Evolutionary conservation across 2,797 vertebrate genomes (phyloP).

Genomic region (Poecilia gillii): DNA sequence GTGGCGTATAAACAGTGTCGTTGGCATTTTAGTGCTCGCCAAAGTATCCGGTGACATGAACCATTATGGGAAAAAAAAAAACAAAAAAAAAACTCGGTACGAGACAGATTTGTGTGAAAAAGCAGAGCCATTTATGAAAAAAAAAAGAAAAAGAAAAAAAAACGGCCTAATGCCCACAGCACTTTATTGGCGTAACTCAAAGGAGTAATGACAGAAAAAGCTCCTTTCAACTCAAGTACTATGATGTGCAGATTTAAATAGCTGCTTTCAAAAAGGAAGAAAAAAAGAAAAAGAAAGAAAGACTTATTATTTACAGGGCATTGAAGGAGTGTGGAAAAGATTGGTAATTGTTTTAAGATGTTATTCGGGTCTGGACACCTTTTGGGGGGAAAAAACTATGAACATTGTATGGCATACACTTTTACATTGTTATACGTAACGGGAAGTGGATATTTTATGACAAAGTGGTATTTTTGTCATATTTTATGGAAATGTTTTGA

Average conservation of each 20-base stretch:
- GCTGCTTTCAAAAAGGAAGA: conserved; percentile 18
- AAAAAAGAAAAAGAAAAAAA: conserved; percentile 36
- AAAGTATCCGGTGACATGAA: conserved; percentile 24
- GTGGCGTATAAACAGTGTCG: conserved; percentile 19
- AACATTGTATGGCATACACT: neutral
- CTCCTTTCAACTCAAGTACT: conserved; percentile 39
- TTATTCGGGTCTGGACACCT: neutral
- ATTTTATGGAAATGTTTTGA: neutral
- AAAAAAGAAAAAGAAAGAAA: conserved; percentile 35
- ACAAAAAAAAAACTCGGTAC: neutral
- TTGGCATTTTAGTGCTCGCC: conserved; percentile 32
- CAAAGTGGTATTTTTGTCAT: neutral
- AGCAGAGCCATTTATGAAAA: conserved; percentile 27
- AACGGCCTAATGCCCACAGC: conserved; percentile 32
- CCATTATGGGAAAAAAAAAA: conserved; percentile 20
- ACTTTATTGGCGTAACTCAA: conserved; percentile 42
- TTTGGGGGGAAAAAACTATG: neutral
- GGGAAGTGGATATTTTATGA: neutral
- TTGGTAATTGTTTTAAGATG: neutral
- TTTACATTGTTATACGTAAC: too few relatives aligned
- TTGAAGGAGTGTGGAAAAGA: neutral
- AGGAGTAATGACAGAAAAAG: conserved; percentile 47
- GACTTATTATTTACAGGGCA: conserved; percentile 26
- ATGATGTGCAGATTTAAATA: conserved; percentile 48
- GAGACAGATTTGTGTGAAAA: conserved; percentile 42